Evolutionary conservation across 2,113 vertebrate species (phyloP).

Genomic region (Phalacrocorax brasilianus): DNA sequence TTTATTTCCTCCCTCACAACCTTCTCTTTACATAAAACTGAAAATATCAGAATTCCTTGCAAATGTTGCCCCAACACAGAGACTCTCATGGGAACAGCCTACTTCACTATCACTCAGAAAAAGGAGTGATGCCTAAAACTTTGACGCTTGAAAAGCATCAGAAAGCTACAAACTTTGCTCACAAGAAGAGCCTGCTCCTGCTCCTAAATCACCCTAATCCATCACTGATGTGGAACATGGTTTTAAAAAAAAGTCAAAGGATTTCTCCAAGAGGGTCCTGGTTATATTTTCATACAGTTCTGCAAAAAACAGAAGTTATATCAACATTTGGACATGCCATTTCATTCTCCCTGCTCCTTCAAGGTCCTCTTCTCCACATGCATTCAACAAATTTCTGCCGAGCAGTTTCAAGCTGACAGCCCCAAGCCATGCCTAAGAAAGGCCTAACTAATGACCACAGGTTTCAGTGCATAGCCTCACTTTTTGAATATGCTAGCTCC

Average conservation of each 20-base stretch:
- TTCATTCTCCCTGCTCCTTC: neutral
- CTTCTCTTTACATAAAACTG: neutral
- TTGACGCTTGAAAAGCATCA: neutral
- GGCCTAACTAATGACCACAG: neutral
- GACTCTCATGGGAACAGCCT: neutral
- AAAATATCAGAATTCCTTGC: conserved; percentile 16
- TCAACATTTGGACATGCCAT: neutral
- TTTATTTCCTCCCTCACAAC: neutral
- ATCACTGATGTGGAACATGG: neutral
- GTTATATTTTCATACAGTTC: neutral
- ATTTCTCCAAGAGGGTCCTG: neutral
- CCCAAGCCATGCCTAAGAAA: neutral
- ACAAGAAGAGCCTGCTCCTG: neutral
- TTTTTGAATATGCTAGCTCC: neutral
- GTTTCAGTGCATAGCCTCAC: neutral
- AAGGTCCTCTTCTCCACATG: neutral
- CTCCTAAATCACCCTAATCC: neutral
- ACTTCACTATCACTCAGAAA: neutral
- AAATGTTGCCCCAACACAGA: neutral
- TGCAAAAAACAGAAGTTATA: neutral
- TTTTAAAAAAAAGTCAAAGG: neutral
- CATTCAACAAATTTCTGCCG: neutral
- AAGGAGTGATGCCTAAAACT: neutral
- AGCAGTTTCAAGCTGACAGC: neutral
- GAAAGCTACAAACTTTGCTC: conserved; percentile 3